These are phyloP conservation scores for Mustela nigripes DNA, from an alignment of 2,113 vertebrate genomes.

Conservation along the genomic window DNA sequence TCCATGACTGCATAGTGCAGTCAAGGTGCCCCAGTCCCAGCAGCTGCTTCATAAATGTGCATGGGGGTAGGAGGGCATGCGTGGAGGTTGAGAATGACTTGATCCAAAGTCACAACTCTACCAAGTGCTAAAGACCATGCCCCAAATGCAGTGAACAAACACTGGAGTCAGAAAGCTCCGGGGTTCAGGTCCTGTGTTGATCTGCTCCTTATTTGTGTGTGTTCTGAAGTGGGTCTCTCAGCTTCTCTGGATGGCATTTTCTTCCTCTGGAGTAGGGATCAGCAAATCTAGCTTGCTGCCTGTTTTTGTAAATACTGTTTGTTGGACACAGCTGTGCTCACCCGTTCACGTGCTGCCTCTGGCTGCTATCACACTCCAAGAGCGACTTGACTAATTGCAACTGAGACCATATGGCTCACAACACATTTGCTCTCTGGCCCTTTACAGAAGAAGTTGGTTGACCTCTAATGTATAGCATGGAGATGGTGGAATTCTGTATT, in stretches of 20 bases:
- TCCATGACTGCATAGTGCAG: not conserved
- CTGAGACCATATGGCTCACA: not conserved
- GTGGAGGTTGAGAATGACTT: not conserved
- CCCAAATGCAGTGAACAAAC: not conserved
- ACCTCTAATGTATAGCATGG: not conserved
- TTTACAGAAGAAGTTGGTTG: not conserved
- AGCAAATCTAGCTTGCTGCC: not conserved
- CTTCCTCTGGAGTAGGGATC: not conserved
- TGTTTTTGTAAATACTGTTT: slow-evolving; percentile 56
- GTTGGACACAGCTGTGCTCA: not conserved
- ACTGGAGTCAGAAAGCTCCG: not conserved
- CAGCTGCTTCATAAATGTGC: not conserved
- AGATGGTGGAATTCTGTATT: not conserved
- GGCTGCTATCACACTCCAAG: not conserved
- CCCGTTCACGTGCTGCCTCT: not conserved
- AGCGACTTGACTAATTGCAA: not conserved
- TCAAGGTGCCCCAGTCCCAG: not conserved
- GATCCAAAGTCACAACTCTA: not conserved
- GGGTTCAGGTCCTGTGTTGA: not conserved
- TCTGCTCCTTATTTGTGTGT: not conserved
- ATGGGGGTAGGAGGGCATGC: not conserved
- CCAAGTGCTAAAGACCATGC: not conserved
- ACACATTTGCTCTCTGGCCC: not conserved
- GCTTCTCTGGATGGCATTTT: slow-evolving; percentile 4
- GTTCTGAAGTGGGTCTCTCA: not conserved